These are phyloP conservation scores for Diacarnus erythraeanus DNA, from an alignment of 37 sponge, comb jelly and placozoan genomes.

Conservation along the genomic window DNA sequence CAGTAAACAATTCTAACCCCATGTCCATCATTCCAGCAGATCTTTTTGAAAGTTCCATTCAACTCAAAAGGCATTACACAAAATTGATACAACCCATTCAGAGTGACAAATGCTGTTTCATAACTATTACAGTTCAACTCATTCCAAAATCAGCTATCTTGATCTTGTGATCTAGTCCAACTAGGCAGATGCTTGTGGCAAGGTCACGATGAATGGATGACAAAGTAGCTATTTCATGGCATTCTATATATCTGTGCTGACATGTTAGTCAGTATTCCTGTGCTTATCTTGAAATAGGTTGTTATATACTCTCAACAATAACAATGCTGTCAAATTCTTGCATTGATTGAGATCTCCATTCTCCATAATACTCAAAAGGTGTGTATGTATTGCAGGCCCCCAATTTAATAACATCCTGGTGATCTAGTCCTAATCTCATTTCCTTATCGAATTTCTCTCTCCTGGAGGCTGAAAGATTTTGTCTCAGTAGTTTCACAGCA, in stretches of 20 bases:
- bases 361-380: too few species aligned
- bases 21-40: too few species aligned
- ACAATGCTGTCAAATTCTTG: not conserved
- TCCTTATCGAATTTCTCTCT: too few species aligned
- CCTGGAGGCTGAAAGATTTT: too few species aligned
- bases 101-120: too few species aligned
- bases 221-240: slow-evolving; percentile 75
- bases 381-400: not conserved
- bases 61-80: too few species aligned
- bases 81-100: too few species aligned
- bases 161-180: slow-evolving; percentile 46
- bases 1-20: too few species aligned
- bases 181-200: slow-evolving; percentile 71
- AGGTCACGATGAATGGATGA: slow-evolving; percentile 65
- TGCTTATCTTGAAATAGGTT: not conserved
- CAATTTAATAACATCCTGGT: not conserved
- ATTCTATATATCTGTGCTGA: slow-evolving; percentile 60
- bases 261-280: slow-evolving; percentile 38
- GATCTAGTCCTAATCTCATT: not conserved
- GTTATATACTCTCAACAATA: too few species aligned
- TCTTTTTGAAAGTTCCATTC: too few species aligned
- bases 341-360: slow-evolving; percentile 16
- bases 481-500: too few species aligned
- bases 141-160: slow-evolving; percentile 77
- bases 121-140: too few species aligned